Percentiles rank a stretch among this genome's conserved stretches.
Conservation (phyloP, 2,113 vertebrate species). For the Hiodon alosoides region DNA sequence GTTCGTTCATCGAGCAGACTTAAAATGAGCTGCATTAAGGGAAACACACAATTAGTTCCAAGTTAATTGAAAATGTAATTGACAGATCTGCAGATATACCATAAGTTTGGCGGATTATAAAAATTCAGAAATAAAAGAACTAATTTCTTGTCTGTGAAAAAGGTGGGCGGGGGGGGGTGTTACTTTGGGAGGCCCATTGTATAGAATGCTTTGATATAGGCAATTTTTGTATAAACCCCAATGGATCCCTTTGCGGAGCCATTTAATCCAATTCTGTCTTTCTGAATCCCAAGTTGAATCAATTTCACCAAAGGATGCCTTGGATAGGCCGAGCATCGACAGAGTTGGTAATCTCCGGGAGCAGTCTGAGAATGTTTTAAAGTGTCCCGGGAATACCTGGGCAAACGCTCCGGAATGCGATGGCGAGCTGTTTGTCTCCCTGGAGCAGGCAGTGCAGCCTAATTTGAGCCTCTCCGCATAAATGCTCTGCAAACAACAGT, state of each 20-base stretch:
- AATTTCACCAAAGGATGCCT: conserved; percentile 9
- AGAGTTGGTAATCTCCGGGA: conserved; percentile 5
- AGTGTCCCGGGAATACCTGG: conserved; percentile 9
- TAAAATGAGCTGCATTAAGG: conserved; percentile 32
- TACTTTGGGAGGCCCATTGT: neutral
- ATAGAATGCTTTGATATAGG: conserved; percentile 10
- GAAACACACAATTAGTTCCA: conserved; percentile 34
- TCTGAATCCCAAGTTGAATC: neutral
- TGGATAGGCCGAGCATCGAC: conserved; percentile 12
- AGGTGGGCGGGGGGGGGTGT: neutral
- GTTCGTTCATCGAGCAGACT: conserved; percentile 26
- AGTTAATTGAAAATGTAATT: conserved; percentile 53
- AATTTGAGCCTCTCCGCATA: conserved; percentile 5
- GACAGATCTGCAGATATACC: conserved; percentile 36
- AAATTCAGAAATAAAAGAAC: neutral
- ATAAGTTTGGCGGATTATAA: conserved; percentile 24
- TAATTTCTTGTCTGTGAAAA: conserved; percentile 5
- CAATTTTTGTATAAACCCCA: conserved; percentile 11
- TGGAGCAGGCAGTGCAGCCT: conserved; percentile 1
- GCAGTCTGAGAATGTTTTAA: conserved; percentile 9
- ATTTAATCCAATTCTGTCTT: conserved; percentile 16
- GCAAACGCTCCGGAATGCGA: neutral
- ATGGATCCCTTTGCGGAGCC: conserved; percentile 10
- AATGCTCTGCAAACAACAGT: neutral
- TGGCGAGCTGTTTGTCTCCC: neutral